Evolutionary conservation across 1,140 invertebrate genomes (phyloP), one percentile per base, ranked within the genome.

Genomic region (Formica exsecta): DNA sequence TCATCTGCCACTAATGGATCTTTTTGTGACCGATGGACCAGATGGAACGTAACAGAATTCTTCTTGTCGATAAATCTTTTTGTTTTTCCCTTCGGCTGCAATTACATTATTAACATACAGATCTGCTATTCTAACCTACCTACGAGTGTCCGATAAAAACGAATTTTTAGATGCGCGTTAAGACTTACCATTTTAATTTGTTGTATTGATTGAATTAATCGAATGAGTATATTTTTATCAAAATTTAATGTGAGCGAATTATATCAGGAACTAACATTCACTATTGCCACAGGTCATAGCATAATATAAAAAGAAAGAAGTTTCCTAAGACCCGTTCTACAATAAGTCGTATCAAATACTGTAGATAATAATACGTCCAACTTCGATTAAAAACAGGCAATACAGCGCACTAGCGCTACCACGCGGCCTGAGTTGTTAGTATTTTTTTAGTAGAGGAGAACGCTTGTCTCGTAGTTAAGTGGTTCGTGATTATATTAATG

Each of bases 61-160:
- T 99, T 99, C 91, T 98, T 98, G 92, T 99, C 98, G 92, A 99
- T 99, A 93, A 99, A 99, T 91, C 97, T 97, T 93, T 97, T 98
- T 11, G 86, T 88, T 91, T 97, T 98, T 51, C 96, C 94, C 93
- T 97, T 97, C 0, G 96, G 96, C 97, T 97, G 92, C 32, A 96
- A 96, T 80, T 11, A 48, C 4, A 70, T 57, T 80, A 13, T 79
- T 13, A 59, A 36, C 4, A 5, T 51, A 51, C 48, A 5, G 1
- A 22, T 16, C 9, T 36, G 13, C 8, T 9, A 41, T 41, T n/a
- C 16, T 85, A 80, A 70, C 7, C 29, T 73, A 73, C 0, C 29
- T 73, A 73, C 2, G 38, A 57, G 11, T 19, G 16, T 22, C n/a
- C 2, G 22, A n/a, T 19, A 62, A 84, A 84, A 44, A 64, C 25